Conservation (phyloP, 2,113 vertebrate genomes). For the Nesospiza acunhae region DNA sequence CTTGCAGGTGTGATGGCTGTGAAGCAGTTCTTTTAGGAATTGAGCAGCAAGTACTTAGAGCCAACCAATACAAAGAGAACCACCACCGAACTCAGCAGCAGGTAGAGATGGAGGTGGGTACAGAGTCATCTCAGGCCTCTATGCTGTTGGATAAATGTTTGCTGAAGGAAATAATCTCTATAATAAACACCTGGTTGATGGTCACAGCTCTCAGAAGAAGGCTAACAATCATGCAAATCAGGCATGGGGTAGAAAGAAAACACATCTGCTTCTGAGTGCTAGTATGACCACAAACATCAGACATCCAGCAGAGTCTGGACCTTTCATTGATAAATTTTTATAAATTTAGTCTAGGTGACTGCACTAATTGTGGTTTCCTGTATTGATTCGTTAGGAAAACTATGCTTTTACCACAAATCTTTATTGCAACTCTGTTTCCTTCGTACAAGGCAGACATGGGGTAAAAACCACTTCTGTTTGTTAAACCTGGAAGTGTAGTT, state of each 20-base stretch:
- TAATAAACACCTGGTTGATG: not conserved
- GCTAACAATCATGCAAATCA: not conserved
- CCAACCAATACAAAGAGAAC: constrained; percentile 81
- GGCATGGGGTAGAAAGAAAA: not conserved
- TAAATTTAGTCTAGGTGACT: not conserved
- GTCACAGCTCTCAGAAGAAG: not conserved
- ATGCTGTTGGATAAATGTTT: not conserved
- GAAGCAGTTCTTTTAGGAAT: constrained; percentile 81
- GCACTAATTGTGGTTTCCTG: not conserved
- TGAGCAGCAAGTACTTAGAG: constrained; percentile 82
- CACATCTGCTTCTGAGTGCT: not conserved
- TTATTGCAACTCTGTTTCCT: not conserved
- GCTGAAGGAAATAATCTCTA: not conserved
- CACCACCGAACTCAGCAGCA: constrained; percentile 81
- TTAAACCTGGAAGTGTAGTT: not conserved
- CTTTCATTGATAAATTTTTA: not conserved
- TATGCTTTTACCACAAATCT: not conserved
- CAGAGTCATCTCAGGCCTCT: not conserved
- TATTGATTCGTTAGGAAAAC: not conserved
- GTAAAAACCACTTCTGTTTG: not conserved
- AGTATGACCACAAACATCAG: not conserved
- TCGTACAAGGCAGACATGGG: not conserved
- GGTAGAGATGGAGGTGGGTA: constrained; percentile 81
- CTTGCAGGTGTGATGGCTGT: constrained; percentile 82
- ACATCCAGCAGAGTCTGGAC: not conserved